Evolutionary conservation across 2,797 vertebrate genomes (phyloP).

Genomic region (Hafferia zeledoni): DNA sequence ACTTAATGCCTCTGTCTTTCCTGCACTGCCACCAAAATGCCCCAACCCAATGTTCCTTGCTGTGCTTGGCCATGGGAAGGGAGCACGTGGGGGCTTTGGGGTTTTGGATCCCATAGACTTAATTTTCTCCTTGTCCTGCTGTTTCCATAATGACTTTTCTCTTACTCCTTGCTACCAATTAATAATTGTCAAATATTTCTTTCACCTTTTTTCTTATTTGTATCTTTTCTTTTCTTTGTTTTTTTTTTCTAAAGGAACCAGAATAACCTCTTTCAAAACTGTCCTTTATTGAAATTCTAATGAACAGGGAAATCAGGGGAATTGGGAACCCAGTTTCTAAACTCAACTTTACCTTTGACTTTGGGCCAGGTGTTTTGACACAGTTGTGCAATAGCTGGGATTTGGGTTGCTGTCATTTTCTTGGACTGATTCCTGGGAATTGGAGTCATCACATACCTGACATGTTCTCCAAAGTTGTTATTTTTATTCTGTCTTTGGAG

Average conservation of each 20-base stretch:
- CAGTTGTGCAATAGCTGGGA: not conserved
- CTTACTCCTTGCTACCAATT: not conserved
- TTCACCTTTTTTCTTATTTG: not conserved
- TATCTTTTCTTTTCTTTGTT: too few species aligned
- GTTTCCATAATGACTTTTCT: not conserved
- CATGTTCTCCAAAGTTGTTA: not conserved
- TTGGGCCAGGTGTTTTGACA: not conserved
- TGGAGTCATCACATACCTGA: not conserved
- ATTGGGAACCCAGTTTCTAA: not conserved
- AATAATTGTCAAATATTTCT: not conserved
- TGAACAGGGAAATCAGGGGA: not conserved
- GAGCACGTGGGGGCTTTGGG: not conserved
- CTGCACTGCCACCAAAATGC: not conserved
- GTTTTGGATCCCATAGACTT: not conserved
- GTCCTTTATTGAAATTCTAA: not conserved
- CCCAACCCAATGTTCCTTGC: not conserved
- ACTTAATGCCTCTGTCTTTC: not conserved
- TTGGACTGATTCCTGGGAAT: not conserved
- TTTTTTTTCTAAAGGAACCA: not conserved
- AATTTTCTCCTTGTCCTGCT: not conserved
- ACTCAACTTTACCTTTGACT: not conserved
- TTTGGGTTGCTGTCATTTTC: not conserved
- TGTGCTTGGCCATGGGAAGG: not conserved
- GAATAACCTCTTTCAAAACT: not conserved
- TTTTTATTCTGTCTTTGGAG: not conserved